These are phyloP conservation scores for Dolomedes plantarius DNA, from an alignment of 2,888 invertebrate genomes.

Conservation along the genomic window DNA sequence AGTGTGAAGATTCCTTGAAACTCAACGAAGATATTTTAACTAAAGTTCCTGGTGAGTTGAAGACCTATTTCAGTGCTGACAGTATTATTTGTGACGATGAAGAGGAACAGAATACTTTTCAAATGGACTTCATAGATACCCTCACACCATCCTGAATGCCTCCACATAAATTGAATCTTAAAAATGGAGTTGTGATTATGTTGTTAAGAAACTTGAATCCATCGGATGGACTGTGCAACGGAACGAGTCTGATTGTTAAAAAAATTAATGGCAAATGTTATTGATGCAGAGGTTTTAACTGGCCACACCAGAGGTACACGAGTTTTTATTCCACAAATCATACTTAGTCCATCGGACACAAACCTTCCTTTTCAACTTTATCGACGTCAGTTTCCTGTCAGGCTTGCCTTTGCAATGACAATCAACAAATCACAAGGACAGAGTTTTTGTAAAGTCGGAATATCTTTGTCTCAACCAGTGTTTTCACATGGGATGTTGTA, in stretches of 20 bases:
- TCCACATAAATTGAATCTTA: not conserved
- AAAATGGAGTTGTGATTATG: not conserved
- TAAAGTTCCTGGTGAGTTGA: not conserved
- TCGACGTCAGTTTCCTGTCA: not conserved
- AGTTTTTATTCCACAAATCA: not conserved
- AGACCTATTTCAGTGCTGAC: not conserved
- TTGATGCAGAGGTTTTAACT: not conserved
- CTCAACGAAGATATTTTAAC: not conserved
- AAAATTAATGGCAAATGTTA: not conserved
- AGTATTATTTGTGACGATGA: not conserved
- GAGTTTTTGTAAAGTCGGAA: not conserved
- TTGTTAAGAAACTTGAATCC: conserved; percentile 19
- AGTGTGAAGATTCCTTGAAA: not conserved
- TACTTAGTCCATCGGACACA: not conserved
- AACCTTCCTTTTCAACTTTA: not conserved
- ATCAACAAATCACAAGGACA: not conserved
- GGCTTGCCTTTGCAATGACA: not conserved
- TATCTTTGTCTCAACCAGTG: no score
- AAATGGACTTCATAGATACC: not conserved
- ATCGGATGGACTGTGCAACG: not conserved
- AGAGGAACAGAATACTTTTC: not conserved
- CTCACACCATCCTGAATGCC: not conserved
- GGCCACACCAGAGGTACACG: not conserved
- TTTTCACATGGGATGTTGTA: no score
- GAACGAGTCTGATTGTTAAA: not conserved